phyloP scores from a whole-genome alignment of 2,888 invertebrate species.

The Chamaedrilus cognettii region DNA sequence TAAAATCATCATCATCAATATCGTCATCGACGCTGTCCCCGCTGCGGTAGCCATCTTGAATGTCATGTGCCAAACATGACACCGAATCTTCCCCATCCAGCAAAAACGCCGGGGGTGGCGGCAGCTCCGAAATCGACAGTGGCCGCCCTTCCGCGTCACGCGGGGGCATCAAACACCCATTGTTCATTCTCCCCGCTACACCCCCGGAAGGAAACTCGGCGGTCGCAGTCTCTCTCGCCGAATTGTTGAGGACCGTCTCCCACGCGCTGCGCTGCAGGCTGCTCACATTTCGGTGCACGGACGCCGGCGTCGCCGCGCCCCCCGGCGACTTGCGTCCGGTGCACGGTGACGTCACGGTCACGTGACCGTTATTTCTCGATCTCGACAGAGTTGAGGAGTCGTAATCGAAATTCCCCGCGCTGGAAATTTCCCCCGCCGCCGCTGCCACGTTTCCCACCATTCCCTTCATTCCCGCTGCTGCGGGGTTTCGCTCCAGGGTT shows the following conservation, averaged over 20 bases:
- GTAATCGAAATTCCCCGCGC: slow-evolving; percentile 3
- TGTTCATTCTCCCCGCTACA: no score
- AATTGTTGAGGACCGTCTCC: slow-evolving; percentile 31
- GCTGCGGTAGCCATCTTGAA: slow-evolving; percentile 33
- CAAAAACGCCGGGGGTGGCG: slow-evolving; percentile 31
- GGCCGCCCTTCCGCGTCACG: slow-evolving; percentile 1
- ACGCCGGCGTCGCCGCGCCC: background rate
- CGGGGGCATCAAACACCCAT: background rate
- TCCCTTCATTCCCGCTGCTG: background rate
- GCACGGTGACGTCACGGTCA: background rate
- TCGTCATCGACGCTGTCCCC: slow-evolving; percentile 31
- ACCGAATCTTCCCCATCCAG: slow-evolving; percentile 4
- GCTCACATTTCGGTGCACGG: background rate
- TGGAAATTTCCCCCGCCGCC: background rate
- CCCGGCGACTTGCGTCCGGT: background rate
- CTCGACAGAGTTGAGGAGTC: background rate
- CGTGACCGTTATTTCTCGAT: no score
- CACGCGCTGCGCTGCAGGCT: slow-evolving; percentile 30
- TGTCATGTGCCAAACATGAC: background rate
- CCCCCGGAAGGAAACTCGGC: slow-evolving; percentile 22
- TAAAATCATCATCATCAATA: slow-evolving; percentile 13
- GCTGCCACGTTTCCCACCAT: background rate
- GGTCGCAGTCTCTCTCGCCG: no score
- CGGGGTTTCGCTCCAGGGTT: background rate
- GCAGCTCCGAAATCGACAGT: slow-evolving; percentile 27